phyloP scores from a whole-genome alignment of 2,888 invertebrate species.

The Eupithecia tripunctaria region DNA sequence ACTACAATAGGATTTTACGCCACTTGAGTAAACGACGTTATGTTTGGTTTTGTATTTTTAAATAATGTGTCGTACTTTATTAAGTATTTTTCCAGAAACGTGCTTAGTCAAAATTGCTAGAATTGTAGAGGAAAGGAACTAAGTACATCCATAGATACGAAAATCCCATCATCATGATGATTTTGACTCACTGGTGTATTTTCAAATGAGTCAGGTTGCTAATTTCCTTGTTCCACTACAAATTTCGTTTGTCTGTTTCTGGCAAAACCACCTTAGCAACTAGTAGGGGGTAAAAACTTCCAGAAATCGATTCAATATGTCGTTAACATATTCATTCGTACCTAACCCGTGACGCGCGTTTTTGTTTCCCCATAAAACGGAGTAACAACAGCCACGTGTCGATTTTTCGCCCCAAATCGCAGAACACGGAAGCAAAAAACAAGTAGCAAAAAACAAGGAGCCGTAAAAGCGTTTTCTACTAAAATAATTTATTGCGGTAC shows the following conservation, averaged over 20 bases:
- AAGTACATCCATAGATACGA: neutral
- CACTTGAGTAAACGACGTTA: neutral
- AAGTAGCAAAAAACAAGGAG: conserved; percentile 73
- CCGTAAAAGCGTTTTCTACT: conserved; percentile 62
- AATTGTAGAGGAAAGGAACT: neutral
- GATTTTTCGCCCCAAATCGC: conserved; percentile 59
- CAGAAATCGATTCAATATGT: conserved; percentile 24
- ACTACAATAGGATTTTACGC: neutral
- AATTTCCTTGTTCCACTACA: neutral
- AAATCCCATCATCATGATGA: neutral
- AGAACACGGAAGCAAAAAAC: conserved; percentile 69
- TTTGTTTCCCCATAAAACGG: conserved; percentile 42
- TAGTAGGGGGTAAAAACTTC: neutral
- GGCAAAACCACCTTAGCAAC: neutral
- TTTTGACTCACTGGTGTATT: neutral
- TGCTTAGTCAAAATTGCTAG: neutral
- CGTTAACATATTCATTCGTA: conserved; percentile 22
- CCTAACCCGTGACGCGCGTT: conserved; percentile 42
- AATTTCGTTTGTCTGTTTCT: neutral
- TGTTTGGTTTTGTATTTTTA: neutral
- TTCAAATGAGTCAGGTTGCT: neutral
- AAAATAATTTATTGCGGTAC: conserved; percentile 72
- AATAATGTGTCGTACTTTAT: neutral
- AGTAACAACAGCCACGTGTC: conserved; percentile 74
- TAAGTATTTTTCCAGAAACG: neutral